These are phyloP conservation scores for Cristatella mucedo DNA, from an alignment of 2,888 invertebrate species.

Conservation along the genomic window DNA sequence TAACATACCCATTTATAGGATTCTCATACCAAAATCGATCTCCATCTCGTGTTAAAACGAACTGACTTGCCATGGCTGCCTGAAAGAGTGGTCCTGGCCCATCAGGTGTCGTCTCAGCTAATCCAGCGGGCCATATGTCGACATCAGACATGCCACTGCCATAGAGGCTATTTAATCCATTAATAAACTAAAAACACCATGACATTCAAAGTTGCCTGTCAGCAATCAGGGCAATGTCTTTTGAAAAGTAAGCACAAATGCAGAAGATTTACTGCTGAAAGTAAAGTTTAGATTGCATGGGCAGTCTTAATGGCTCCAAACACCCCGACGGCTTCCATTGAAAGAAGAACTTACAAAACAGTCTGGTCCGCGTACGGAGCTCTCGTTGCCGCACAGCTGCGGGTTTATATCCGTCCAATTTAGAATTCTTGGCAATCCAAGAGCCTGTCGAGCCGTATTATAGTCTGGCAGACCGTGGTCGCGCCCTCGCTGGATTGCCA, in stretches of 20 bases:
- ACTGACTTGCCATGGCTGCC: constrained; percentile 44
- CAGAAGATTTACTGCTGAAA: no score
- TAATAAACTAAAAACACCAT: constrained; percentile 16
- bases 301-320: no score
- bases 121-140: constrained; percentile 46
- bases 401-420: constrained; percentile 20
- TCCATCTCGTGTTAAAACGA: constrained; percentile 44
- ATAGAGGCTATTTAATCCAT: constrained; percentile 29
- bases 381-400: constrained; percentile 2
- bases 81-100: constrained; percentile 44
- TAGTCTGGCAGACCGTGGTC: constrained; percentile 49
- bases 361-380: no score
- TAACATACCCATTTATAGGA: constrained; percentile 20
- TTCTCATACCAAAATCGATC: constrained; percentile 49
- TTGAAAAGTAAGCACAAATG: no score
- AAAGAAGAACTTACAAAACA: no score
- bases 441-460: constrained; percentile 44
- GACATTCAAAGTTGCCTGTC: no score
- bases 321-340: no score
- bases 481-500: constrained; percentile 45
- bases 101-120: constrained; percentile 41
- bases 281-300: no score
- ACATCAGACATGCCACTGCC: constrained; percentile 36
- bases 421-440: constrained; percentile 32
- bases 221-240: no score